Evolutionary conservation across 2,113 vertebrate genomes (phyloP).

Genomic region (Amblyopsis rosae): DNA sequence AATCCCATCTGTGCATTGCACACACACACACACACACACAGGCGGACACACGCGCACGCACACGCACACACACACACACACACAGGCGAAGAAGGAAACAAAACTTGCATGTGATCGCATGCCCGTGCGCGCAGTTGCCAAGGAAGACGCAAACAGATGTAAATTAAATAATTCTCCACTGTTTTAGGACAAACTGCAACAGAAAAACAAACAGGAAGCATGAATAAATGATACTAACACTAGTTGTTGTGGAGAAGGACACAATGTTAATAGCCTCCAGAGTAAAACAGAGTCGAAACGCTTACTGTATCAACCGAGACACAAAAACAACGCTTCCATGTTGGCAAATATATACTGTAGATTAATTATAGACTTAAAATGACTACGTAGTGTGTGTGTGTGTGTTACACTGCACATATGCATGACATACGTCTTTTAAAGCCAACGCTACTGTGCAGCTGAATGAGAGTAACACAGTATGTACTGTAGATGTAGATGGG

Average conservation of each 20-base stretch:
- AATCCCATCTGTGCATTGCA: constrained; percentile 69
- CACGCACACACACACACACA: constrained; percentile 14
- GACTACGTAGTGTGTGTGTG: no score
- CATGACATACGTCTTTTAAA: no score
- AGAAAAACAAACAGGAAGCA: constrained; percentile 13
- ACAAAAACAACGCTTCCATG: background rate
- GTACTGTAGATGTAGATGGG: background rate
- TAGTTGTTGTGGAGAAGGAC: constrained; percentile 8
- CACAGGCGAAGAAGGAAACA: constrained; percentile 33
- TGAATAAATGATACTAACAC: constrained; percentile 28
- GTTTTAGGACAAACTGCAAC: constrained; percentile 24
- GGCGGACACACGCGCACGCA: constrained; percentile 51
- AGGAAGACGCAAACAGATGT: constrained; percentile 22
- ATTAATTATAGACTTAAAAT: background rate
- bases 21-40: constrained; percentile 38
- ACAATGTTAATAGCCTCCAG: constrained; percentile 7
- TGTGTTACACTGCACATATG: no score
- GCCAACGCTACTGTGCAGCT: background rate
- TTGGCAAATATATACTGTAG: background rate
- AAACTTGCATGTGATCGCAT: constrained; percentile 22
- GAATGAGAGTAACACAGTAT: constrained; percentile 11
- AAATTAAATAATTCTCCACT: constrained; percentile 38
- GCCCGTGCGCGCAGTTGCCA: constrained; percentile 31
- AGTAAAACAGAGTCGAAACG: background rate
- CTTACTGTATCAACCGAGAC: background rate